Base-by-base conservation (phyloP, 53 echinoderm and acorn worm species). In the Zoroaster sp. region DNA sequence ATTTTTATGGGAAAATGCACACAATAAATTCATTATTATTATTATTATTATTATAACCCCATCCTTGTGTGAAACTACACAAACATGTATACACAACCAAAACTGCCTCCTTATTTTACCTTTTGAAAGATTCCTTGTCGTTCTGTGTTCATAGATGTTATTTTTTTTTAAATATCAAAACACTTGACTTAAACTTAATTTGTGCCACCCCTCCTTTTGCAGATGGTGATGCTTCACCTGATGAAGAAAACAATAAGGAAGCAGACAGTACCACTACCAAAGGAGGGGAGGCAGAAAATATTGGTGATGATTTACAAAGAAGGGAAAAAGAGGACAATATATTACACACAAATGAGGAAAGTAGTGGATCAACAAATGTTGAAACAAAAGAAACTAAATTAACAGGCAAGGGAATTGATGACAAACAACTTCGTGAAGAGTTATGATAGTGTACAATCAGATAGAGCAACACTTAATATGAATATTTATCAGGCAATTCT, bases 181-280 rank as follows among this genome's bases (percentile, higher is more conserved):
- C 28, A 40, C 8, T 28, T 13, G 28, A 74, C 35, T 3, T 30
- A 12, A 74, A 74, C 1, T 40, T 31, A 0, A 17, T 77, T 51
- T 77, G 70, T 85, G 85, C 85, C 71, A 21, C 85, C 85, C 85
- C 85, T 85, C 21, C 47, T 40, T 70, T 49, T 71, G 85, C 85
- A 85, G 85, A 85, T 85, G 85, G 85, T 70, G 85, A 49, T 20
- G 85, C 37, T 47, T 70, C 72, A 44, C 85, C 85, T 23, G 71
- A 45, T 85, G 85, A 70, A 49, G 85, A 85, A 69, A 71, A 46
- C 46, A 34, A 70, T 47, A 43, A 85, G 51, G 85, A 85, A 71
- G 72, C 69, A 35, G 85, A 85, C 71, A 46, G 71, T 23, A 71
- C 85, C 69, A 85, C 71, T 85, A 17, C 71, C 70, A 49, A 49